Percentiles rank a stretch among this genome's conserved stretches.
Conservation (phyloP, 1,140 invertebrate genomes). For the Euwallacea similis region DNA sequence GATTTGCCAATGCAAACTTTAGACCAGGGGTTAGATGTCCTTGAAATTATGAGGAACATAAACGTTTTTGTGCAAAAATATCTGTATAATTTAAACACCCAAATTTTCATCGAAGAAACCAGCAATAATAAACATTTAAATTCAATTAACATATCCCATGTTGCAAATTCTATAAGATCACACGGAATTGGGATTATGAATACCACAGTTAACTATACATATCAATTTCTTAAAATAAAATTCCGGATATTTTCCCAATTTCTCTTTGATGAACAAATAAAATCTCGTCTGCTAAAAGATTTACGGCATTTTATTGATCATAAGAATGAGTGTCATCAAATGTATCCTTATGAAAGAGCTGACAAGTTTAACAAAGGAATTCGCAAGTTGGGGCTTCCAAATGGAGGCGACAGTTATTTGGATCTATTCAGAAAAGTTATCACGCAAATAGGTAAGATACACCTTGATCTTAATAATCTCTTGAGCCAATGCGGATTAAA, state of each 20-base stretch:
- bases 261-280: constrained; percentile 97
- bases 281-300: constrained; percentile 91
- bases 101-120: constrained; percentile 91
- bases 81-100: constrained; percentile 96
- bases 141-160: constrained; percentile 93
- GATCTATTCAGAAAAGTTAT: constrained; percentile 92
- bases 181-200: constrained; percentile 98
- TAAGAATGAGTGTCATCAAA: constrained; percentile 59
- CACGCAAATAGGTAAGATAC: constrained; percentile 78
- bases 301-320: constrained; percentile 71
- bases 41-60: constrained; percentile 98
- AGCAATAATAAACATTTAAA: constrained; percentile 95
- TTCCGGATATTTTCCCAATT: constrained; percentile 97
- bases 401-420: constrained; percentile 84
- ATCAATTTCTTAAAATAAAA: constrained; percentile 94
- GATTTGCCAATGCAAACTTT: constrained; percentile 94
- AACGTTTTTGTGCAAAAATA: constrained; percentile 93
- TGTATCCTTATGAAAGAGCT: constrained; percentile 85
- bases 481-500: no score
- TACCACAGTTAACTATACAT: constrained; percentile 96
- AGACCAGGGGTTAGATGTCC: constrained; percentile 96
- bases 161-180: constrained; percentile 96
- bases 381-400: constrained; percentile 80
- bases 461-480: no score
- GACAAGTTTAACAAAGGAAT: constrained; percentile 95